A percentile compares a stretch with the other conserved stretches of the same genome.
phyloP scores from a whole-genome alignment of 92 coral and sea anemone species.

The Heliopora coerulea region DNA sequence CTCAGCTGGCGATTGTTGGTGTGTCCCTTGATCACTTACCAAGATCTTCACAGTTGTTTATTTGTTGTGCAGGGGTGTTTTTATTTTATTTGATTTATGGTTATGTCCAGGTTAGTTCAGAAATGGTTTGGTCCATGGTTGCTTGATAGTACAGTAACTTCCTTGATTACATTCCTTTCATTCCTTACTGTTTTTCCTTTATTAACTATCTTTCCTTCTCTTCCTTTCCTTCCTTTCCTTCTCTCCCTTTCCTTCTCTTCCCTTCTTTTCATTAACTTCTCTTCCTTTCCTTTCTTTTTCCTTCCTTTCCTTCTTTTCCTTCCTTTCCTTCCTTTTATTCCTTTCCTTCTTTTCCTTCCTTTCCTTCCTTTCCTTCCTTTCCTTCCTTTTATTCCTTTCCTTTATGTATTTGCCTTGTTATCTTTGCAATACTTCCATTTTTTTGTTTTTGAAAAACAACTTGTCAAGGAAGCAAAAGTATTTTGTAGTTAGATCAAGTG shows the following conservation, averaged over 20 bases:
- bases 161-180: neutral
- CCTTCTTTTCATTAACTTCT: neutral
- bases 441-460: no score
- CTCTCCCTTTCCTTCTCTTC: neutral
- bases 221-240: neutral
- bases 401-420: no score
- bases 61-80: conserved; percentile 92
- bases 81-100: conserved; percentile 92
- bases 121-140: no score
- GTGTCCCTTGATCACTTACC: conserved; percentile 68
- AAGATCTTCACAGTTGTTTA: conserved; percentile 60
- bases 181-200: neutral
- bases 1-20: conserved; percentile 64
- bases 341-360: neutral
- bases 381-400: no score
- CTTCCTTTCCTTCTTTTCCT: neutral
- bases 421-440: no score
- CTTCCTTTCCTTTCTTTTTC: neutral
- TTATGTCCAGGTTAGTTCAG: conserved; percentile 89
- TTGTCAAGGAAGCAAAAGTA: no score
- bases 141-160: neutral
- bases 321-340: neutral
- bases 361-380: neutral
- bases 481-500: no score
- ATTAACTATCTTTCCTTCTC: neutral